A percentile compares a stretch with the other conserved stretches of the same genome.
Evolutionary conservation across 2,888 invertebrate genomes (phyloP).

Genomic region (Nephrotoma appendiculata): DNA sequence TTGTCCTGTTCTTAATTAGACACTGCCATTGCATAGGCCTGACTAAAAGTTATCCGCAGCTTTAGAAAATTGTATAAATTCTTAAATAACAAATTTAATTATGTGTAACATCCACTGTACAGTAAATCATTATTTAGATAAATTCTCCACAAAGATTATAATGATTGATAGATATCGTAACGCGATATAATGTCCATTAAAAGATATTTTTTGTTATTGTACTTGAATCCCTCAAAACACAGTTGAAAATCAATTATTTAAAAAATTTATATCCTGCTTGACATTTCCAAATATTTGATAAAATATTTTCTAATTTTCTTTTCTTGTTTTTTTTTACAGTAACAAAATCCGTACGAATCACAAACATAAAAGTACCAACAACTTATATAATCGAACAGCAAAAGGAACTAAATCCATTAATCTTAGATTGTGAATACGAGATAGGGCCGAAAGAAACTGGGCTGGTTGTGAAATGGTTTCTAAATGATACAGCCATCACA

Average conservation of each 20-base stretch:
- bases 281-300: neutral
- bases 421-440: slow-evolving; percentile 32
- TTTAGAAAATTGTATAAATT: too few species aligned
- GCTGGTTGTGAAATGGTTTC: slow-evolving; percentile 32
- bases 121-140: too few species aligned
- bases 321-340: neutral
- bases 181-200: neutral
- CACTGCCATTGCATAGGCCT: too few species aligned
- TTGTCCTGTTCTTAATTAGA: too few species aligned
- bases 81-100: too few species aligned
- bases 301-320: neutral
- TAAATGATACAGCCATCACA: slow-evolving; percentile 31
- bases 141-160: neutral
- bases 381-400: slow-evolving; percentile 29
- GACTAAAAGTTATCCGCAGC: too few species aligned
- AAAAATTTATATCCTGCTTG: neutral
- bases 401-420: slow-evolving; percentile 26
- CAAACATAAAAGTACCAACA: slow-evolving; percentile 30
- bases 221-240: neutral
- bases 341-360: slow-evolving; percentile 15
- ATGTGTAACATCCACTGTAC: too few species aligned
- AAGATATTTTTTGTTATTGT: neutral
- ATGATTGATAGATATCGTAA: neutral
- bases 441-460: slow-evolving; percentile 27
- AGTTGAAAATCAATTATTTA: neutral